Evolutionary conservation across 2,888 invertebrate species (phyloP).

Genomic region (Kryphioiulus occultus): DNA sequence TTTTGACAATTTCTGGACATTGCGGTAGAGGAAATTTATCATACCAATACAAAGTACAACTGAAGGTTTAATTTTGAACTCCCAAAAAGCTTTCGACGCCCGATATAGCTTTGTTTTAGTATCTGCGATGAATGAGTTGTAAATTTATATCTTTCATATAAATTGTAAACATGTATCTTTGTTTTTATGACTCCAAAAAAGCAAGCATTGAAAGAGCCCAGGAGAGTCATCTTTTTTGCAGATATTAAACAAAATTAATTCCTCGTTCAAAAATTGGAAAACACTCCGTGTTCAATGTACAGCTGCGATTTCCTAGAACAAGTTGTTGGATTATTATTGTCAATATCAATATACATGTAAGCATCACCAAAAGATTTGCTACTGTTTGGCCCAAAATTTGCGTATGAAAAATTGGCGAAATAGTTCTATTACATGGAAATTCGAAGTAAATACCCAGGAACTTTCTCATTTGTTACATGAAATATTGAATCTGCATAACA

Average conservation of each 20-base stretch:
- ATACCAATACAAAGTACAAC: neutral
- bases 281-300: neutral
- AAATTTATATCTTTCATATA: slow-evolving; percentile 1
- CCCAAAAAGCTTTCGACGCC: neutral
- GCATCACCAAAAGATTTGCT: no score
- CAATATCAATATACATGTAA: no score
- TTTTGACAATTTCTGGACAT: neutral
- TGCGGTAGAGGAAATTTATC: neutral
- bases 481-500: no score
- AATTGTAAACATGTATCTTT: no score
- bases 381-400: no score
- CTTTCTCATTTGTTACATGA: no score
- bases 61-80: slow-evolving; percentile 9
- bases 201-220: neutral
- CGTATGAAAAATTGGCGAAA: no score
- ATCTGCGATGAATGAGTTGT: slow-evolving; percentile 30
- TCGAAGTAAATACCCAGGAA: no score
- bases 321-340: neutral
- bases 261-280: neutral
- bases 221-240: neutral
- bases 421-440: no score
- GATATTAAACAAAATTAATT: slow-evolving; percentile 17
- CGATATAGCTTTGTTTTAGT: slow-evolving; percentile 14
- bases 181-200: neutral
- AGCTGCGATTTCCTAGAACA: neutral